Base-by-base conservation (phyloP, 2,113 vertebrate genomes). In the Colinus virginianus region DNA sequence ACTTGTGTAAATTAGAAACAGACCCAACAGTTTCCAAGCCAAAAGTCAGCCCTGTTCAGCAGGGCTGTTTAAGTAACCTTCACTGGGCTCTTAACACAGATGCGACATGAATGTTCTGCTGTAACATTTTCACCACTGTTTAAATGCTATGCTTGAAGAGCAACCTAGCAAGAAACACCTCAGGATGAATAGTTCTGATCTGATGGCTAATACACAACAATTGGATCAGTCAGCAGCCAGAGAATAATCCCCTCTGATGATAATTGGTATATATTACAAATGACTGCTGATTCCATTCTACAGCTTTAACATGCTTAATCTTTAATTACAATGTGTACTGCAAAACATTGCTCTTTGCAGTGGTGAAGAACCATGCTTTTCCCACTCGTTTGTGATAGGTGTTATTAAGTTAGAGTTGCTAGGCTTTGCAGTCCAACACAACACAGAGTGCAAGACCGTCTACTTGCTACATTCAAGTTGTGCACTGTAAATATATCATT, bases 201-300 rank as follows among this genome's bases (percentile, higher is more conserved):
- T 77, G 53, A 45, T 69, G 70, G 63, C 49, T 82, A 67, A 72
- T 25, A 79, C 19, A 69, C 20, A 84, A 72, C 34, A 66, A 42
- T 53, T 55, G 71, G 42, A 79, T 79, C n/a, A 66, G n/a, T 34
- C 67, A 77, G 59, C 49, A 82, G 59, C 22, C 77, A 76, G 71
- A 83, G 62, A 83, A 78, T 16, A 93, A 82, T 80, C 32, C 59
- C 76, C 64, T 85, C 2, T 55, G 71, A 72, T 42, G 64, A 18
- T 74, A 83, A 85, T 42, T 93, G 67, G 25, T 93, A 40, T 72
- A 51, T 56, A 40, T 83, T 92, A 83, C 40, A 79, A 95, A 85
- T 67, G 38, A 59, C 59, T 91, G 26, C 62, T 66, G 59, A 30
- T 84, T 92, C 30, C 34, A 30, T 70, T 90, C 42, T 78, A 15